These are phyloP conservation scores for Belgica antarctica DNA, from an alignment of 2,888 invertebrate species.

Conservation along the genomic window DNA sequence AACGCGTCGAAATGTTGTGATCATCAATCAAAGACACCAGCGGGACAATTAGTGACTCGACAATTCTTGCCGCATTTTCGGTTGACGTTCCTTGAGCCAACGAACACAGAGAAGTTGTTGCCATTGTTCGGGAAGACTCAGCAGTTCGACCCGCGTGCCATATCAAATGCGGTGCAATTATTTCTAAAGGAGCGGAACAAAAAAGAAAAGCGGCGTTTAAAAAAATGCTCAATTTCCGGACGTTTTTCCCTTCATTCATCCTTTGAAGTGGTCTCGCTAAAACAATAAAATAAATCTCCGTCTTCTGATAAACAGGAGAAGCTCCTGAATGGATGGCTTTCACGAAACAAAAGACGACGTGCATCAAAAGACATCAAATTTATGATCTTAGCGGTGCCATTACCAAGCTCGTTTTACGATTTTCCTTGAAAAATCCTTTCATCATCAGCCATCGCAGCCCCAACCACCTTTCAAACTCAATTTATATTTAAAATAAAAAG, in stretches of 20 bases:
- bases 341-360: not conserved
- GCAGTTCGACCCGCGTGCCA: conserved; percentile 53
- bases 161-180: conserved; percentile 50
- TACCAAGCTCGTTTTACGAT: no score
- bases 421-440: conserved; percentile 13
- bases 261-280: not conserved
- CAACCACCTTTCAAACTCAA: conserved; percentile 29
- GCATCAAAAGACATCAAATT: conserved; percentile 5
- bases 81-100: conserved; percentile 50
- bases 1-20: conserved; percentile 51
- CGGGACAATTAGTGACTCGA: conserved; percentile 48
- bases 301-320: not conserved
- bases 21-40: conserved; percentile 52
- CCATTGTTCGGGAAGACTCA: conserved; percentile 53
- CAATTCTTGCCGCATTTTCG: conserved; percentile 46
- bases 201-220: not conserved
- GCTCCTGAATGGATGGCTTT: not conserved
- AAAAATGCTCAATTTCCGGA: no score
- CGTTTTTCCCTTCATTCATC: no score
- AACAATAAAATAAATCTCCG: not conserved
- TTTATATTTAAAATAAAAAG: conserved; percentile 18
- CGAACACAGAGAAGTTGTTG: conserved; percentile 52
- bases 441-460: not conserved
- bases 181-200: not conserved
- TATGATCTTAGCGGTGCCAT: not conserved